These are phyloP conservation scores for Apis mellifera DNA, from an alignment of 1,140 invertebrate genomes.

Conservation along the genomic window Amel_HAv3.1 CM009939.2:5559001-5559500, in stretches of 20 bases:
- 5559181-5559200: not conserved
- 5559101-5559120: not conserved
- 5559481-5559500: slow-evolving; percentile 39
- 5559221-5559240: not conserved
- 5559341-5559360: not conserved
- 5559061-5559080: too few species aligned
- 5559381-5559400: not conserved
- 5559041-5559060: too few species aligned
- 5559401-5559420: not conserved
- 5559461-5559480: not conserved
- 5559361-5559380: not conserved
- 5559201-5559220: not conserved
- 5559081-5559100: too few species aligned
- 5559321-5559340: not conserved
- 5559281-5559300: too few species aligned
- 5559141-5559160: not conserved
- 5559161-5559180: not conserved
- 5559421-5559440: not conserved
- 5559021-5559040: too few species aligned
- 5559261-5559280: too few species aligned
- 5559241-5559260: not conserved
- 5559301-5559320: not conserved
- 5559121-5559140: too few species aligned
- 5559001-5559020: not conserved
- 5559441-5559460: not conserved